Percentiles rank a stretch among this genome's conserved stretches.
phyloP scores from a whole-genome alignment of 2,888 invertebrate genomes.

The Itoplectis maculator region DNA sequence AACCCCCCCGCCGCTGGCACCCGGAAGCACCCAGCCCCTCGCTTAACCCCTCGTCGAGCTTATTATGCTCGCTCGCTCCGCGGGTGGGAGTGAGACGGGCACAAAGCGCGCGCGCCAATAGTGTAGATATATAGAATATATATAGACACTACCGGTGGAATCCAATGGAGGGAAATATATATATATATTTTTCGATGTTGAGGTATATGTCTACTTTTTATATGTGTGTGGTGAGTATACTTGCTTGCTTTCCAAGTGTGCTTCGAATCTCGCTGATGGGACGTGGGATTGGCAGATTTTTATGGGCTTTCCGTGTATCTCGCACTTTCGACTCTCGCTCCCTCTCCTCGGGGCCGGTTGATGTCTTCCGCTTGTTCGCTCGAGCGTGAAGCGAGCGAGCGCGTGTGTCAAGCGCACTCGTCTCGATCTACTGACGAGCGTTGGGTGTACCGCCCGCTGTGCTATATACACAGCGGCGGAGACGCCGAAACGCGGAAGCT shows the following conservation, averaged over 20 bases:
- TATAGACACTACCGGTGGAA: slow-evolving; percentile 9
- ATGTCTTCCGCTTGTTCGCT: not conserved
- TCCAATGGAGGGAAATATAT: slow-evolving; percentile 41
- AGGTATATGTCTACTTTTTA: too few relatives aligned
- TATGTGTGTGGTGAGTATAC: too few relatives aligned
- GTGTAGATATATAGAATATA: not conserved
- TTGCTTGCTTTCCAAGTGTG: slow-evolving; percentile 40
- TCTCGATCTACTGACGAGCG: slow-evolving; percentile 41
- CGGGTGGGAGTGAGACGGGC: slow-evolving; percentile 41
- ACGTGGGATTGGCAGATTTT: slow-evolving; percentile 68
- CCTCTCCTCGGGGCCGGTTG: too few relatives aligned
- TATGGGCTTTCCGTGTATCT: slow-evolving; percentile 65
- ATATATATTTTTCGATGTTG: too few relatives aligned
- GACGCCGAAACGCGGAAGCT: too few relatives aligned
- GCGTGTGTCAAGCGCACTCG: slow-evolving; percentile 59
- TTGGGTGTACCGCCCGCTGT: too few relatives aligned
- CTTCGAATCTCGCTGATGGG: slow-evolving; percentile 45
- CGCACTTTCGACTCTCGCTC: slow-evolving; percentile 49
- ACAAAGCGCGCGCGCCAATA: not conserved
- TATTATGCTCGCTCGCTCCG: slow-evolving; percentile 72
- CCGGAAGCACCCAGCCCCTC: slow-evolving; percentile 70
- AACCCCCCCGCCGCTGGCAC: too few relatives aligned
- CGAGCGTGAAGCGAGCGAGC: slow-evolving; percentile 20
- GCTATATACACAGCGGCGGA: slow-evolving; percentile 34
- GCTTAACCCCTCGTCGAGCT: slow-evolving; percentile 77